Evolutionary conservation across 2,888 invertebrate species (phyloP).

Genomic region (Amphipoea oculea): DNA sequence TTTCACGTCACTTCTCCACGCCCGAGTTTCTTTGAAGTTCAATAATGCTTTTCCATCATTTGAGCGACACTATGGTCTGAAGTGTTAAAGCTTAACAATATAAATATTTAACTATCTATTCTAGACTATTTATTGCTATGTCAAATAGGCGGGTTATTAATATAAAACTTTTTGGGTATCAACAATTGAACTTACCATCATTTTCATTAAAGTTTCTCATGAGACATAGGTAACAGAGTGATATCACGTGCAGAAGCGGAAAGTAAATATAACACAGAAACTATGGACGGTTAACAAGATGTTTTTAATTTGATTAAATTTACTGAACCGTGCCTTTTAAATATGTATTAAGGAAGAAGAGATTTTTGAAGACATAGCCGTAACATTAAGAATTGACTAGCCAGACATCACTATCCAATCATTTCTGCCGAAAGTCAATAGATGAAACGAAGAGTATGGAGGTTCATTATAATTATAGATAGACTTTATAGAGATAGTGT

Average conservation of each 20-base stretch:
- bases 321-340: constrained; percentile 70
- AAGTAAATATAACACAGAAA: constrained; percentile 65
- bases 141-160: constrained; percentile 89
- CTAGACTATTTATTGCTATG: constrained; percentile 90
- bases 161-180: constrained; percentile 82
- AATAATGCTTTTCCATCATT: constrained; percentile 64
- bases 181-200: constrained; percentile 81
- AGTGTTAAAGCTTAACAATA: constrained; percentile 81
- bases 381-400: constrained; percentile 75
- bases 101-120: constrained; percentile 87
- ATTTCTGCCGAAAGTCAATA: constrained; percentile 55
- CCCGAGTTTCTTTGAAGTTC: constrained; percentile 32
- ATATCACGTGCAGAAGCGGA: constrained; percentile 67
- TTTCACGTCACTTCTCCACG: constrained; percentile 17
- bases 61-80: constrained; percentile 77
- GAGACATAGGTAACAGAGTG: constrained; percentile 57
- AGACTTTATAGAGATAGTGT: constrained; percentile 76
- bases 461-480: constrained; percentile 62
- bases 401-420: constrained; percentile 58
- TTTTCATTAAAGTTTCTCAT: constrained; percentile 59
- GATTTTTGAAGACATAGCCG: constrained; percentile 61
- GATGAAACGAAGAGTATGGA: constrained; percentile 55
- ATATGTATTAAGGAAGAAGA: constrained; percentile 47
- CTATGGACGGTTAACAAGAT: constrained; percentile 83
- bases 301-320: constrained; percentile 64